These are phyloP conservation scores for Periplaneta americana DNA, from an alignment of 1,140 invertebrate species.

Conservation along the genomic window DNA sequence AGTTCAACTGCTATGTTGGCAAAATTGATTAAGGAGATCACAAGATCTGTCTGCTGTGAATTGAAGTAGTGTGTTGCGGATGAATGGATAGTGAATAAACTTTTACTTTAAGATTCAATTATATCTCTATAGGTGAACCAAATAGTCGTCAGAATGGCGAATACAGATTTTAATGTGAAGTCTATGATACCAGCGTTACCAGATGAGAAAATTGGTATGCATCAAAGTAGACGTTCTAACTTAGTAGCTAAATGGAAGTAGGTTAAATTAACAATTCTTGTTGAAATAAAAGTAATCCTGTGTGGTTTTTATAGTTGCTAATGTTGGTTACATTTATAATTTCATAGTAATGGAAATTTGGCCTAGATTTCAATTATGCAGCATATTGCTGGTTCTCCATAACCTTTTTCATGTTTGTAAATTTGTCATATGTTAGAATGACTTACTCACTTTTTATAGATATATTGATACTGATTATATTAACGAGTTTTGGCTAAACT, in stretches of 20 bases:
- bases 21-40: not conserved
- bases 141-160: not conserved
- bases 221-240: not conserved
- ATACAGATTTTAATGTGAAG: conserved; percentile 33
- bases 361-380: no score
- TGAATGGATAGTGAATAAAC: not conserved
- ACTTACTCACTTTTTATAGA: no score
- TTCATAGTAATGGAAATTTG: no score
- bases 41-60: not conserved
- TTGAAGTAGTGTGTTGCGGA: not conserved
- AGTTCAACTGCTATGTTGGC: no score
- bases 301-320: no score
- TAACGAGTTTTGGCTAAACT: no score
- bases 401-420: no score
- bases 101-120: not conserved
- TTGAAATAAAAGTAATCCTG: no score
- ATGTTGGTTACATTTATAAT: no score
- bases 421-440: no score
- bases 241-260: not conserved
- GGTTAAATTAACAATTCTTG: conserved; percentile 13
- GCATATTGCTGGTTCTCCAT: no score
- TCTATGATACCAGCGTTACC: conserved; percentile 66
- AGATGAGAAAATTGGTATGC: conserved; percentile 77
- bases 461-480: no score
- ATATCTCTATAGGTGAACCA: not conserved